Conservation (phyloP, 2,888 invertebrate species). For the Odontocerum albicorne region DNA sequence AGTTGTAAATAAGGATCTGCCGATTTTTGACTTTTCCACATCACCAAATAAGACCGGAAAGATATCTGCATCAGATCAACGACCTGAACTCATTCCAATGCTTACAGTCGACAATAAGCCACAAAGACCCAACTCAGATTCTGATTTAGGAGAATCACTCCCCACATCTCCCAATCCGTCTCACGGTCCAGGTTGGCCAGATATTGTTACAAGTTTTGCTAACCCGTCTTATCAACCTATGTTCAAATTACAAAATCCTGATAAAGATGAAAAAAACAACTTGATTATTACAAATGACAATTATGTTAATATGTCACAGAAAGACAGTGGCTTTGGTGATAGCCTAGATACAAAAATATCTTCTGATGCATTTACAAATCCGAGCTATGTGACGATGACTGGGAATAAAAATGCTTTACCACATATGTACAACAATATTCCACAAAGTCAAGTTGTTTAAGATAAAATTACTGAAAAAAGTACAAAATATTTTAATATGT, state of each 20-base stretch:
- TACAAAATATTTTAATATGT: not conserved
- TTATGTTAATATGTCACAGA: constrained; percentile 58
- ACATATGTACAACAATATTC: constrained; percentile 28
- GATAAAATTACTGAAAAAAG: not conserved
- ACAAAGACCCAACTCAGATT: constrained; percentile 46
- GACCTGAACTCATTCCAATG: constrained; percentile 58
- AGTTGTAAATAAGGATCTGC: constrained; percentile 46
- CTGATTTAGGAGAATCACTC: constrained; percentile 41
- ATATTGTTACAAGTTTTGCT: constrained; percentile 40
- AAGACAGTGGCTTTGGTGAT: constrained; percentile 46
- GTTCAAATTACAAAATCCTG: constrained; percentile 38
- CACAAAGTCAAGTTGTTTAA: constrained; percentile 19
- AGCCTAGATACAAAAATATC: constrained; percentile 34
- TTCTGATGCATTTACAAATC: constrained; percentile 45
- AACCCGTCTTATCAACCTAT: constrained; percentile 46
- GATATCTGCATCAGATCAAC: constrained; percentile 35
- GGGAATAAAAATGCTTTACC: constrained; percentile 23
- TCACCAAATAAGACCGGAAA: constrained; percentile 35
- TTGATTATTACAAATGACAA: constrained; percentile 48
- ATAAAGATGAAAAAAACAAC: constrained; percentile 39
- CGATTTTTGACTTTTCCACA: constrained; percentile 58
- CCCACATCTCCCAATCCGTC: constrained; percentile 15
- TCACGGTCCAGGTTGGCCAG: constrained; percentile 3
- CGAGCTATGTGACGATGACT: constrained; percentile 45
- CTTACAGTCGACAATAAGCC: constrained; percentile 47